Percentiles rank a stretch among this genome's conserved stretches.
phyloP scores from a whole-genome alignment of 1,140 invertebrate species.

The Monochamus saltuarius region DNA sequence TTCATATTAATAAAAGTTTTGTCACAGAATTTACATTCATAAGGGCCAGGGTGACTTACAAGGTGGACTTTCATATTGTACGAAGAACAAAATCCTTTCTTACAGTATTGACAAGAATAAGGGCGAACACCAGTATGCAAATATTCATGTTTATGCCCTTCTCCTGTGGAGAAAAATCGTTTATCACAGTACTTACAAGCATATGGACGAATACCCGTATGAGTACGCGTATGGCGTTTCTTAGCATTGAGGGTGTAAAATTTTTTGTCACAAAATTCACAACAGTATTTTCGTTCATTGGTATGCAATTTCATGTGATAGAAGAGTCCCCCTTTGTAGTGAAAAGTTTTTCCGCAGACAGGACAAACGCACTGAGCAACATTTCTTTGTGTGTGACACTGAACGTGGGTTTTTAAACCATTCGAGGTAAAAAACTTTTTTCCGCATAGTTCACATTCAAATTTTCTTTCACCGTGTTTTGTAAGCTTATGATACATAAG shows the following conservation, averaged over 20 bases:
- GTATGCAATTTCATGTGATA: conserved; percentile 34
- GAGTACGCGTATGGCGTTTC: conserved; percentile 9
- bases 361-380: conserved; percentile 7
- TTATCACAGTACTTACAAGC: conserved; percentile 9
- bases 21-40: conserved; percentile 3
- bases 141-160: conserved; percentile 12
- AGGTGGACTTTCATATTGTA: conserved; percentile 17
- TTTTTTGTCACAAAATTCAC: conserved; percentile 39
- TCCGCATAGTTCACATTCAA: conserved; percentile 1
- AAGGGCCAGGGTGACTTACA: conserved; percentile 3
- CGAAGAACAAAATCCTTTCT: conserved; percentile 3
- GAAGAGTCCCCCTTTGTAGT: conserved; percentile 9
- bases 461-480: neutral
- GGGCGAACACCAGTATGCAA: conserved; percentile 2
- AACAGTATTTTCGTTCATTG: conserved; percentile 40
- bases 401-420: neutral
- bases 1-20: conserved; percentile 4
- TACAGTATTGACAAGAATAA: conserved; percentile 18
- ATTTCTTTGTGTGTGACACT: neutral
- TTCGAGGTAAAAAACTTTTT: neutral
- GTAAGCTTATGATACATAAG: neutral
- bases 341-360: conserved; percentile 12
- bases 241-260: conserved; percentile 25
- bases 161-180: conserved; percentile 13
- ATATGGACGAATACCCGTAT: conserved; percentile 13